A percentile compares a stretch with the other conserved stretches of the same genome.
phyloP scores from a whole-genome alignment of 1,140 invertebrate genomes.

The Ceratina australensis region DNA sequence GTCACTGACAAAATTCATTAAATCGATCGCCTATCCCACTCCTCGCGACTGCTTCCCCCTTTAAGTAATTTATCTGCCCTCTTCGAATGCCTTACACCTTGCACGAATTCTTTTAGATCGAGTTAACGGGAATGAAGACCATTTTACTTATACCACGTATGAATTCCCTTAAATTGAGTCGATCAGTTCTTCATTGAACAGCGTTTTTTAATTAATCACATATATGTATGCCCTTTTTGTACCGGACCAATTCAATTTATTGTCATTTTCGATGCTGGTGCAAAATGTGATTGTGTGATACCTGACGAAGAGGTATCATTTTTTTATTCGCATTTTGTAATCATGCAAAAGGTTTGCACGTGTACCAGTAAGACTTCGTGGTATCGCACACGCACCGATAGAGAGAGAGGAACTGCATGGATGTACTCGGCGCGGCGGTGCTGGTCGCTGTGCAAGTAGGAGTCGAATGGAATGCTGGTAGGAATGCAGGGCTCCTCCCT shows the following conservation, averaged over 20 bases:
- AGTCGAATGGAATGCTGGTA: slow-evolving; percentile 59
- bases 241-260: too few species aligned
- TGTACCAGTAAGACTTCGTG: slow-evolving; percentile 18
- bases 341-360: slow-evolving; percentile 34
- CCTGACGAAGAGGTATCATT: too few species aligned
- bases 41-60: too few species aligned
- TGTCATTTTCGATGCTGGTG: too few species aligned
- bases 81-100: background rate
- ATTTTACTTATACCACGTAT: too few species aligned
- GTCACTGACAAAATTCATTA: slow-evolving; percentile 61
- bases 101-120: background rate
- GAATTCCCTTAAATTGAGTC: too few species aligned
- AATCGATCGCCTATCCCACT: slow-evolving; percentile 42
- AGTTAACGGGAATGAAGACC: too few species aligned
- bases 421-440: slow-evolving; percentile 55
- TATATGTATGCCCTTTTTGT: background rate
- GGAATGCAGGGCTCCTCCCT: slow-evolving; percentile 61
- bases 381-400: slow-evolving; percentile 43
- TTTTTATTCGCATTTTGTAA: background rate
- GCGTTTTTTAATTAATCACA: background rate
- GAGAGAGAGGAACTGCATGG: slow-evolving; percentile 45
- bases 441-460: slow-evolving; percentile 50
- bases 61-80: background rate
- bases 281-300: too few species aligned
- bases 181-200: too few species aligned